Conservation (phyloP, 2,113 vertebrate genomes). For the Heterocephalus glaber region DNA sequence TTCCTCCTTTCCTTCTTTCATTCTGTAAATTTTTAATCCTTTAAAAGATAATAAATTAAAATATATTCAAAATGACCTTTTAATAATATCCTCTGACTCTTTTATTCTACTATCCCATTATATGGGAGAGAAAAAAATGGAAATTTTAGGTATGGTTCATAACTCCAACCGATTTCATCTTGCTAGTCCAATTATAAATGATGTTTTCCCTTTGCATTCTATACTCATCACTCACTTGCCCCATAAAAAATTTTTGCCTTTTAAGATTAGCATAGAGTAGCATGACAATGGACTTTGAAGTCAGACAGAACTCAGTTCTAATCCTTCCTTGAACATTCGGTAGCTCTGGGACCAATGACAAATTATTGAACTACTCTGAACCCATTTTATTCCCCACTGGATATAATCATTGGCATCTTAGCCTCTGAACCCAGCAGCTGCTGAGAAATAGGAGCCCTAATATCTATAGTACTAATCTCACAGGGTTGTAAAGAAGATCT, state of each 20-base stretch:
- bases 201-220: neutral
- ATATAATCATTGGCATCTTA: neutral
- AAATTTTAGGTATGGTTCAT: neutral
- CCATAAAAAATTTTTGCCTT: neutral
- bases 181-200: neutral
- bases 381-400: neutral
- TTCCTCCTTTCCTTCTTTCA: neutral
- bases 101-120: neutral
- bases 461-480: neutral
- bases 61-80: neutral
- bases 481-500: neutral
- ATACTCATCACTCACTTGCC: neutral
- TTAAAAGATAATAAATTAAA: constrained; percentile 13
- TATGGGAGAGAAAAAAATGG: neutral
- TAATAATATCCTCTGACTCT: neutral
- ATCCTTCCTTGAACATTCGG: neutral
- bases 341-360: neutral
- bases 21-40: neutral
- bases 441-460: neutral
- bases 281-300: neutral
- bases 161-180: neutral
- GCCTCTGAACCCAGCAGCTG: neutral
- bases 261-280: neutral
- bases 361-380: neutral
- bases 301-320: neutral